These are phyloP conservation scores for Chironomus tepperi DNA, from an alignment of 1,140 invertebrate species.

Conservation along the genomic window DNA sequence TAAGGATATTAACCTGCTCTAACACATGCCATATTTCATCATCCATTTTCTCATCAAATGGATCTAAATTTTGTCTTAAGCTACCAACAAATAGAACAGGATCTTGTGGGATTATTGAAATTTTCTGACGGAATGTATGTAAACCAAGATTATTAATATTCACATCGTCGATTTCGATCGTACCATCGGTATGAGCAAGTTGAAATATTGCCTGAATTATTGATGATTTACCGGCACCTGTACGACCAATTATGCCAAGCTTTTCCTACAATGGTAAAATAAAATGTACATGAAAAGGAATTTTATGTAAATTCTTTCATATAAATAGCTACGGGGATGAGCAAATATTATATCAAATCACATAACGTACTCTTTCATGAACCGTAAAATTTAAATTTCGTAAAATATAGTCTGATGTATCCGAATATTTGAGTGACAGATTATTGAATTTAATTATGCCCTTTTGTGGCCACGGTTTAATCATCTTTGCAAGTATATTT, in stretches of 20 bases:
- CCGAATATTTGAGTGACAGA: conserved; percentile 48
- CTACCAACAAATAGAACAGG: conserved; percentile 59
- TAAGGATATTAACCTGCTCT: conserved; percentile 47
- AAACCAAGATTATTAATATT: conserved; percentile 48
- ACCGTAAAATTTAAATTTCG: conserved; percentile 4
- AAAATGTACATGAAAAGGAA: neutral
- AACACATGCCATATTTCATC: conserved; percentile 60
- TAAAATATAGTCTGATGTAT: conserved; percentile 46
- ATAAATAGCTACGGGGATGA: too few species aligned
- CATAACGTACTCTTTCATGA: neutral
- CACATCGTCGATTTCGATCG: conserved; percentile 52
- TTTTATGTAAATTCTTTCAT: neutral
- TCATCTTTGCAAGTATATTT: conserved; percentile 36
- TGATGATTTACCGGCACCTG: conserved; percentile 68
- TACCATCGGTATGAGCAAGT: conserved; percentile 40
- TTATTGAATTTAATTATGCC: conserved; percentile 55
- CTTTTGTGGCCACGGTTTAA: conserved; percentile 53
- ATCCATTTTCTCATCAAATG: conserved; percentile 49
- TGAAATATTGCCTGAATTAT: conserved; percentile 59
- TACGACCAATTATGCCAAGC: conserved; percentile 57
- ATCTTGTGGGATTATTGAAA: conserved; percentile 63
- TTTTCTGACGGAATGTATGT: conserved; percentile 47
- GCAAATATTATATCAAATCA: neutral
- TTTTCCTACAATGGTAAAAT: conserved; percentile 45
- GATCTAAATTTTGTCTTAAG: conserved; percentile 61